Base-by-base conservation (phyloP, 1,140 invertebrate genomes). In the Meloidogyne hapla region DNA sequence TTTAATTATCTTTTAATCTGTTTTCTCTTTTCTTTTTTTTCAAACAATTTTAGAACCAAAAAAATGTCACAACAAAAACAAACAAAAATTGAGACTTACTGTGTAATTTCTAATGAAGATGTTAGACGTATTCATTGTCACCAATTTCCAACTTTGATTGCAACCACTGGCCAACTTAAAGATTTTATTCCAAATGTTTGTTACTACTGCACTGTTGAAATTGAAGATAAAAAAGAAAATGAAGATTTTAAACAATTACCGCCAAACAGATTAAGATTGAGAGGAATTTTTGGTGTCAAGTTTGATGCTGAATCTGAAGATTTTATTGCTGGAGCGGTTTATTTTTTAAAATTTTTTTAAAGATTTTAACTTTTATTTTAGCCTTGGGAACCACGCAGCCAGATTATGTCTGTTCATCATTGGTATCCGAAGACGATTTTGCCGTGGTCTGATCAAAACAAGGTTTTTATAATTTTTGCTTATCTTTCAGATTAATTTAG, bases 101-200 rank as follows among this genome's bases (percentile, higher is more conserved):
- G 48, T 56, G 48, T 56, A n/a, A 56, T 56, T 56, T 56, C 48
- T 8, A 56, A 56, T 56, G 48, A 56, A 56, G 48, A 56, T n/a
- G n/a, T 9, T 56, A 18, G 48, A 8, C 18, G 48, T n/a, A n/a
- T 56, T 56, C n/a, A 56, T 56, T 56, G 48, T n/a, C 6, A 15
- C n/a, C 18, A n/a, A 56, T 56, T 56, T 56, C 48, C 48, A 56
- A 56, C n/a, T 56, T n/a, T 56, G n/a, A 56, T 5, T n/a, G 48
- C 18, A 15, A 56, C 48, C 1, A 56, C 12, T 56, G 48, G 48
- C 0, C 18, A 56, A 56, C 1, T 56, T n/a, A 18, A n/a, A n/a
- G 48, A 56, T n/a, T 56, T 56, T 56, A n/a, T 56, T 56, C 48
- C 48, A 56, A 56, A 56, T 56, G n/a, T 56, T 56, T 56, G 48